These are phyloP conservation scores for Antrozous pallidus DNA, from an alignment of 2,797 vertebrate genomes.

Conservation along the genomic window DNA sequence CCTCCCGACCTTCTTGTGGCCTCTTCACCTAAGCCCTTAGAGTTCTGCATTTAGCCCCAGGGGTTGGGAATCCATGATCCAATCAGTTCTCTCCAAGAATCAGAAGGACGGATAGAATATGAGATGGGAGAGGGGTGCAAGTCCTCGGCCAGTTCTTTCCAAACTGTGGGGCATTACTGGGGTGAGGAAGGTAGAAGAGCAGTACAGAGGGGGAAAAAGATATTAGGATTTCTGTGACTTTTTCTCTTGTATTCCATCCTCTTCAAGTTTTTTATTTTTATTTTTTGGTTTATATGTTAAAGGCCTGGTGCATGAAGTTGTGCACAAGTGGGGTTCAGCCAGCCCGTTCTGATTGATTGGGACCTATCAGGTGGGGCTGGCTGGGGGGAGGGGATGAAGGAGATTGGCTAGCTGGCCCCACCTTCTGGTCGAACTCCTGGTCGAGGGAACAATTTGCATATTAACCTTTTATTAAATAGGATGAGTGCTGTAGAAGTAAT, in stretches of 20 bases:
- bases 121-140: not conserved
- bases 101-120: not conserved
- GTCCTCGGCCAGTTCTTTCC: not conserved
- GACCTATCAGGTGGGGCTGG: too few species aligned
- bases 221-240: not conserved
- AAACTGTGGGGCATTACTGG: not conserved
- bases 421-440: too few species aligned
- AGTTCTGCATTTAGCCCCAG: not conserved
- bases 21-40: not conserved
- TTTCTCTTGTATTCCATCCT: not conserved
- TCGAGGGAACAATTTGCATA: too few species aligned
- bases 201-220: not conserved
- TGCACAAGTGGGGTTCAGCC: too few species aligned
- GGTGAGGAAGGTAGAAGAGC: too few species aligned
- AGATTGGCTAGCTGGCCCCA: too few species aligned
- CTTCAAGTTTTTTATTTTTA: slow-evolving; percentile 38
- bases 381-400: too few species aligned
- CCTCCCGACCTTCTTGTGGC: not conserved
- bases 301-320: too few species aligned
- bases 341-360: too few species aligned
- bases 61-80: not conserved
- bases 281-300: not conserved
- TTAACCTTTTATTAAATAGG: too few species aligned
- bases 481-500: not conserved
- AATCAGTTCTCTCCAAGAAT: not conserved